Conservation (phyloP, 2,797 vertebrate species). For the Arnoldichthys spilopterus region DNA sequence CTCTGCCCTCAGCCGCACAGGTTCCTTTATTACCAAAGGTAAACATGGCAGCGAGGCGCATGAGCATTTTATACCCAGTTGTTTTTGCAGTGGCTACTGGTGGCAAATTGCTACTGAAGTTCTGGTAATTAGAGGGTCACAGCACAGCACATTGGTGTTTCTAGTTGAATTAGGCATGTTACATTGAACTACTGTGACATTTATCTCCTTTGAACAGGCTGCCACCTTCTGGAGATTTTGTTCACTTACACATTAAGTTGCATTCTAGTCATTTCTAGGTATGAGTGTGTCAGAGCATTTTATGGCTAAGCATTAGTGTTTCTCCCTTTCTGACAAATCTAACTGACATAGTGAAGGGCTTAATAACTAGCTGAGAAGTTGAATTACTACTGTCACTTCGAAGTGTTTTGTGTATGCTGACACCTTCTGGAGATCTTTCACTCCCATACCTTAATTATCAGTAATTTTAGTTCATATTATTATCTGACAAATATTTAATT, state of each 20-base stretch:
- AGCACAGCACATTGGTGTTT: neutral
- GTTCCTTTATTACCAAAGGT: slow-evolving; percentile 99
- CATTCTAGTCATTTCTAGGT: neutral
- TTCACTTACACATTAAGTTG: too few relatives aligned
- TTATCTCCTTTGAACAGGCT: too few relatives aligned
- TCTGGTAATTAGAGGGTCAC: neutral
- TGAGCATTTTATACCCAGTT: neutral
- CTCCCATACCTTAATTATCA: neutral
- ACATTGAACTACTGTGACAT: too few relatives aligned
- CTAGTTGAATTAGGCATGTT: too few relatives aligned
- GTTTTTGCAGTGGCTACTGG: neutral
- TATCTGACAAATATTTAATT: neutral
- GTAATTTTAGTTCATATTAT: neutral
- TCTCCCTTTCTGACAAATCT: neutral
- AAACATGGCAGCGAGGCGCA: neutral
- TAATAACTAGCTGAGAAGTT: neutral
- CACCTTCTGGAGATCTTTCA: slow-evolving; percentile 11
- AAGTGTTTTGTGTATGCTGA: neutral
- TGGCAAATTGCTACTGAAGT: neutral
- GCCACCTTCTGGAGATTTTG: too few relatives aligned
- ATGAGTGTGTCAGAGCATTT: neutral
- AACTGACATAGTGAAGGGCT: neutral
- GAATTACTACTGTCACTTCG: neutral
- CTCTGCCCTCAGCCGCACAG: slow-evolving; percentile 92
- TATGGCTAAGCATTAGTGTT: neutral